Percentiles rank a stretch among this genome's conserved stretches.
Evolutionary conservation across 1,140 invertebrate genomes (phyloP).

Genomic region (Meloidogyne hapla): DNA sequence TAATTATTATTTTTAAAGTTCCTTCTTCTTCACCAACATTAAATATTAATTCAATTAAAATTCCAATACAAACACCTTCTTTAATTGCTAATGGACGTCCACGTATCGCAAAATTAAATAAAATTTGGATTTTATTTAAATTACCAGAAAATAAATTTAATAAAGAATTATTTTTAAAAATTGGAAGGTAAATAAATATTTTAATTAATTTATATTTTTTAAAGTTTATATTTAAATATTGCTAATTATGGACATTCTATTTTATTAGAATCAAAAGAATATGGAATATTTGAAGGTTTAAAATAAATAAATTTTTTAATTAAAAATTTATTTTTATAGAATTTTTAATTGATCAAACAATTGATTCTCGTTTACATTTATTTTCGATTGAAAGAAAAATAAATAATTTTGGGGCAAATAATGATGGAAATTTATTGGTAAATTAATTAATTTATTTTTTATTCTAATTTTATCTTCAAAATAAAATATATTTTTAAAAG

Average conservation of each 20-base stretch:
- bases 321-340: neutral
- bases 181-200: neutral
- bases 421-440: neutral
- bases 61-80: constrained; percentile 1
- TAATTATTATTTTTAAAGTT: neutral
- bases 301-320: neutral
- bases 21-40: neutral
- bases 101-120: neutral
- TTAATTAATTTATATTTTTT: neutral
- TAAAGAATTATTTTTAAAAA: constrained; percentile 4
- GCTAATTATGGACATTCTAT: constrained; percentile 10
- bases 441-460: neutral
- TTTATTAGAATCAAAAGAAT: constrained; percentile 21
- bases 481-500: no score
- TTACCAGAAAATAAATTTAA: constrained; percentile 6
- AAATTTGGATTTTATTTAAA: constrained; percentile 2
- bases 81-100: neutral
- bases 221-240: constrained; percentile 2
- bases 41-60: constrained; percentile 2
- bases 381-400: constrained; percentile 12
- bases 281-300: constrained; percentile 16
- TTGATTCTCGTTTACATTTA: constrained; percentile 21
- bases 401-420: constrained; percentile 4
- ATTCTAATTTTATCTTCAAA: no score
- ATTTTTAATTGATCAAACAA: constrained; percentile 5